These are phyloP conservation scores for Euplexia lucipara DNA, from an alignment of 2,888 invertebrate species.

Conservation along the genomic window DNA sequence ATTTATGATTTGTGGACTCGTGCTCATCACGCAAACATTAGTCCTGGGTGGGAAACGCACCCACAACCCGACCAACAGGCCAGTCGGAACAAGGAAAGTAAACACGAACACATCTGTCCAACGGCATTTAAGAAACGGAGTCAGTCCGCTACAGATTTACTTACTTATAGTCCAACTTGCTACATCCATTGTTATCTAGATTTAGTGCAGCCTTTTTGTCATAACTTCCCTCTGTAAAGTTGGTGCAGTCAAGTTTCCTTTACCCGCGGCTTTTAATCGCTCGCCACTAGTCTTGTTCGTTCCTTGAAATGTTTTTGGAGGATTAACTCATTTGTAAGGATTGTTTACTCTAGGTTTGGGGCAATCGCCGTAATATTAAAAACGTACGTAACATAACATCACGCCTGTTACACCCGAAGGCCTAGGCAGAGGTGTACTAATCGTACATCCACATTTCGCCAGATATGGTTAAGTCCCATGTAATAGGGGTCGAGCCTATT, in stretches of 20 bases:
- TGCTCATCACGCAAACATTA: too few species aligned
- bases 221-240: conserved; percentile 40
- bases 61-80: too few species aligned
- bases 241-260: conserved; percentile 26
- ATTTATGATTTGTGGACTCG: too few species aligned
- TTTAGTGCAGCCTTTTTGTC: conserved; percentile 53
- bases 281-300: conserved; percentile 27
- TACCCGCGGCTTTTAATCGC: conserved; percentile 37
- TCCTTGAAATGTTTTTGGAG: conserved; percentile 12
- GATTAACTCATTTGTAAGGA: conserved; percentile 7
- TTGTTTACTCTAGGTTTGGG: conserved; percentile 14
- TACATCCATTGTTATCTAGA: conserved; percentile 51
- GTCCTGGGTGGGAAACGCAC: too few species aligned
- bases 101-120: conserved; percentile 7
- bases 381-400: too few species aligned
- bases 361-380: too few species aligned
- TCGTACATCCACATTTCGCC: too few species aligned
- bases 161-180: conserved; percentile 35
- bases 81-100: not conserved
- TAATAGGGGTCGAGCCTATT: too few species aligned
- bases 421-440: too few species aligned
- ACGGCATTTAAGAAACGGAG: conserved; percentile 23
- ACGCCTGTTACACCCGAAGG: too few species aligned
- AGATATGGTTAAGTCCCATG: too few species aligned
- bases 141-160: conserved; percentile 35